A percentile compares a stretch with the other conserved stretches of the same genome.
Evolutionary conservation across 2,113 vertebrate species (phyloP).

Genomic region (Sigmodon hispidus): DNA sequence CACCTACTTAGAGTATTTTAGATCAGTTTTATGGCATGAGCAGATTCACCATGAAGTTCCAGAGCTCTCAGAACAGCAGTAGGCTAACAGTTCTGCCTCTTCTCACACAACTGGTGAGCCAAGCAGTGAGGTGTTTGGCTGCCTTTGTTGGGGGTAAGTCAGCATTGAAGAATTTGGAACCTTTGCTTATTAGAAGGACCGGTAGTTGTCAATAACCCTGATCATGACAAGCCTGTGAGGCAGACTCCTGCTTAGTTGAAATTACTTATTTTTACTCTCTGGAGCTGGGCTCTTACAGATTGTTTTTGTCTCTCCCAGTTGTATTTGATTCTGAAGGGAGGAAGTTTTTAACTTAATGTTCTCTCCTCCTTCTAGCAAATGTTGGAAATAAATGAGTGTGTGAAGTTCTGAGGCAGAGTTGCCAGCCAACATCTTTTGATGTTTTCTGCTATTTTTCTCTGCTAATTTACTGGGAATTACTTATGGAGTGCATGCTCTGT

Average conservation of each 20-base stretch:
- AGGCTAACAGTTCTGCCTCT: not conserved
- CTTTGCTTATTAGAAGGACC: not conserved
- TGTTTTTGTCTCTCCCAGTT: not conserved
- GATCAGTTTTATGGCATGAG: not conserved
- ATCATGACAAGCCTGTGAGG: not conserved
- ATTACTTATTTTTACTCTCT: not conserved
- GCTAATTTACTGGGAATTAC: not conserved
- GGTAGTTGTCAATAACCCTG: not conserved
- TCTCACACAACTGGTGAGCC: not conserved
- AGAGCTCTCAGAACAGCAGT: not conserved
- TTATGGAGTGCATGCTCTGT: not conserved
- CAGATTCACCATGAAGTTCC: not conserved
- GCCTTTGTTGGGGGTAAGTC: not conserved
- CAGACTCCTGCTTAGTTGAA: not conserved
- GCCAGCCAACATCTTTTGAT: not conserved
- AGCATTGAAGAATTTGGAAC: not conserved
- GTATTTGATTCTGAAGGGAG: not conserved
- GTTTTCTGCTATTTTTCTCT: not conserved
- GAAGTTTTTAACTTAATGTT: not conserved
- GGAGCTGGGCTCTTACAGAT: not conserved
- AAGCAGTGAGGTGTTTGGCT: not conserved
- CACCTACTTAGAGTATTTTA: not conserved
- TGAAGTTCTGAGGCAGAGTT: not conserved
- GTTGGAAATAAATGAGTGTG: not conserved
- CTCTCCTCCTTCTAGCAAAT: not conserved